A percentile compares a stretch with the other conserved stretches of the same genome.
These are phyloP conservation scores for Aphis craccivora DNA, from an alignment of 1,140 invertebrate species.

Conservation along the genomic window DNA sequence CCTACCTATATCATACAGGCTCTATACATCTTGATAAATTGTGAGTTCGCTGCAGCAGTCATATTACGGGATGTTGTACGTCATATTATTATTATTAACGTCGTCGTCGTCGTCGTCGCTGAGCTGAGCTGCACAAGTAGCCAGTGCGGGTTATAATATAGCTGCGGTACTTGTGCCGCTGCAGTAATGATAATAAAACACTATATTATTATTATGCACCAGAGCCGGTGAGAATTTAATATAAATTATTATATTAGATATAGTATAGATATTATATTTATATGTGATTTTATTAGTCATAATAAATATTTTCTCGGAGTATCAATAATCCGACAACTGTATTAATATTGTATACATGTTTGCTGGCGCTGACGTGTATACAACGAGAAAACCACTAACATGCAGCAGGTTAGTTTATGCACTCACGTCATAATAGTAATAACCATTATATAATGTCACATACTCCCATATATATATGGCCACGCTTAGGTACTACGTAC, in stretches of 20 bases:
- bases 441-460: background rate
- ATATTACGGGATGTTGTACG: background rate
- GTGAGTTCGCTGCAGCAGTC: background rate
- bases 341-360: background rate
- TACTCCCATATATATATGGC: background rate
- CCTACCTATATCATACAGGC: background rate
- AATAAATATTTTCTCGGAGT: background rate
- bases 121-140: background rate
- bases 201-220: background rate
- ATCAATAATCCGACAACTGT: background rate
- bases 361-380: background rate
- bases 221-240: background rate
- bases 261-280: background rate
- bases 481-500: background rate
- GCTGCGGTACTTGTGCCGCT: background rate
- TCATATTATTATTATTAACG: background rate
- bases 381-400: background rate
- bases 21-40: background rate
- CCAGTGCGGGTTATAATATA: background rate
- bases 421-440: background rate
- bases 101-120: background rate
- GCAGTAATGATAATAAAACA: background rate
- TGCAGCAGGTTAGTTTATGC: background rate
- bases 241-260: background rate
- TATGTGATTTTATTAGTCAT: background rate